Base-by-base conservation (phyloP, 2,888 invertebrate species). In the Glaucopsyche alexis region DNA sequence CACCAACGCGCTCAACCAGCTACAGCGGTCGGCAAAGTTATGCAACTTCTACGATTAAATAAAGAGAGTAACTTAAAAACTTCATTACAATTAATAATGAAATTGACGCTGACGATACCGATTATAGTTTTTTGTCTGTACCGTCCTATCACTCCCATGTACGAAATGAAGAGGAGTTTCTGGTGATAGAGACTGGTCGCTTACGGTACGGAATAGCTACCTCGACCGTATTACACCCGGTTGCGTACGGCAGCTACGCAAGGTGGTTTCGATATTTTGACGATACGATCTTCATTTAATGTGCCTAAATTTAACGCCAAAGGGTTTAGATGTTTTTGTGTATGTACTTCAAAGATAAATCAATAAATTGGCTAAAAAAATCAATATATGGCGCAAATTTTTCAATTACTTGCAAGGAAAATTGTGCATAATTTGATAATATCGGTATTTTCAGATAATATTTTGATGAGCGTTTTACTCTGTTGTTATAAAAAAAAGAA, bases 161-260 rank as follows among this genome's bases (percentile, higher is more conserved):
- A 60, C 19, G 60, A 11, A 19, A 19, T 13, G 8, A 19, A 29
- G 9, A 11, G 47, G 29, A 60, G 11, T 9, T 60, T 60, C 1
- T 38, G 9, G 6, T 38, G 60, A 38, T 38, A 29, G 60, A 60
- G 60, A 14, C 29, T 38, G 29, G 14, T 60, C 60, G 60, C 60
- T 60, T 29, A 29, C 29, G 14, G 29, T 29, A 60, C 60, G 29
- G 13, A 60, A 29, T 60, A 38, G 29, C 14, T 29, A 13, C 14
- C 29, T 60, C 45, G 82, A 84, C 88, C 83, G 91, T 87, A 85
- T 92, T 91, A 92, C 92, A 90, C 92, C 80, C 89, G 82, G 91
- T 85, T 88, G 91, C 91, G 84, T 81, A 84, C 86, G 83, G 86
- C 85, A 85, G 85, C 77, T 79, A 81, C 78, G 76, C 82, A 84